phyloP scores from a whole-genome alignment of 1,140 invertebrate genomes.

The Acromyrmex heyeri region DNA sequence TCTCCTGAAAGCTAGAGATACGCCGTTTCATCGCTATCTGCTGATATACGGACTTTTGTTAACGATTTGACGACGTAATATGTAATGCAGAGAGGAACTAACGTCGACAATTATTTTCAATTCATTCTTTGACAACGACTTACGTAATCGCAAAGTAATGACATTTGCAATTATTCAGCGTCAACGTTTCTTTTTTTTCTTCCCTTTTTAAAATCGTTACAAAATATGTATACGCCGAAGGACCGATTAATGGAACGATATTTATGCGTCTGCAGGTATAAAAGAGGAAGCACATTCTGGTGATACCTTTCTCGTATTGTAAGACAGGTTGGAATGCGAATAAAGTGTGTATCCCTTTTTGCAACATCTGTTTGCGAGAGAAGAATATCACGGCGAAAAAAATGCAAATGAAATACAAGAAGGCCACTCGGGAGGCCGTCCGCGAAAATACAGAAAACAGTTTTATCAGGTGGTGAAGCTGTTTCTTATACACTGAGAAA shows the following conservation, averaged over 20 bases:
- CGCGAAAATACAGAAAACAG: slow-evolving; percentile 8
- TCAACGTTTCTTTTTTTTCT: background rate
- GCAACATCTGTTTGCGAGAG: background rate
- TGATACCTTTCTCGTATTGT: background rate
- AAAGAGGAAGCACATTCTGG: slow-evolving; percentile 13
- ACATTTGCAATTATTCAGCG: background rate
- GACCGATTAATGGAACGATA: background rate
- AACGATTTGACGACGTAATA: slow-evolving; percentile 8
- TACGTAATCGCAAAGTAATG: slow-evolving; percentile 8
- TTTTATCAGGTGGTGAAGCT: slow-evolving; percentile 14
- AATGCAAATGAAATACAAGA: slow-evolving; percentile 7
- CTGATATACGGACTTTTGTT: slow-evolving; percentile 35
- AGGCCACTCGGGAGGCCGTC: background rate
- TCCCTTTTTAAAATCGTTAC: slow-evolving; percentile 2
- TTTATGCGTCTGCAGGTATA: background rate
- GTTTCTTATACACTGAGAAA: background rate
- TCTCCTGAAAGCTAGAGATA: slow-evolving; percentile 29
- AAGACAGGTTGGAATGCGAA: background rate
- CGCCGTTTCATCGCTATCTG: slow-evolving; percentile 24
- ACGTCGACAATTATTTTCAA: background rate
- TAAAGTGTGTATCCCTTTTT: background rate
- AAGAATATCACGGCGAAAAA: slow-evolving; percentile 1
- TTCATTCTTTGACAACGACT: slow-evolving; percentile 11
- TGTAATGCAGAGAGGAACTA: background rate
- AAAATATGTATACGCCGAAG: slow-evolving; percentile 5